Conservation (phyloP, 2,113 vertebrate genomes). For the Poecilia latipinna region DNA sequence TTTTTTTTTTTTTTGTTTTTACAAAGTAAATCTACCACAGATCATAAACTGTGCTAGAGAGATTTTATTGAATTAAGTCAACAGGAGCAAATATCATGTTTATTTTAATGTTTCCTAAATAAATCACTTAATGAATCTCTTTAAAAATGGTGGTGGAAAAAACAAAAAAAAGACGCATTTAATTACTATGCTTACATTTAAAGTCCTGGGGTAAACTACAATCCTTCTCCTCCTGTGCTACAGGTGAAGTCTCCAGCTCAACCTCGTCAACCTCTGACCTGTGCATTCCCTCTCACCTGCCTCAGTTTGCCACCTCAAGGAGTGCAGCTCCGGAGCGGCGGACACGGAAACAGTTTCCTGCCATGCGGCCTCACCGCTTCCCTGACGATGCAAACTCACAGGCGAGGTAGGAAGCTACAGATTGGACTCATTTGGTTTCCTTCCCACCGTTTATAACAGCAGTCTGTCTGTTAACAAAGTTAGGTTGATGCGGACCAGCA, state of each 20-base stretch:
- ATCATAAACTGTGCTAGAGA: no score
- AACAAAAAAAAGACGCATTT: no score
- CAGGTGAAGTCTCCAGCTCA: slow-evolving; percentile 83
- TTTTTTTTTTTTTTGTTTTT: no score
- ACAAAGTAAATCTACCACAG: no score
- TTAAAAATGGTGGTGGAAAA: neutral
- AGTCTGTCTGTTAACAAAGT: no score
- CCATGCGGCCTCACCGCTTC: slow-evolving; percentile 37
- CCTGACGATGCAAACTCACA: slow-evolving; percentile 45
- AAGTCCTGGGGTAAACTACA: slow-evolving; percentile 6
- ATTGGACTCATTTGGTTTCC: neutral
- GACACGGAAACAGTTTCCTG: slow-evolving; percentile 28
- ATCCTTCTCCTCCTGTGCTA: slow-evolving; percentile 37
- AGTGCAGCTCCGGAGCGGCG: slow-evolving; percentile 50
- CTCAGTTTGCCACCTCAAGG: slow-evolving; percentile 51
- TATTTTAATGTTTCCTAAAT: neutral
- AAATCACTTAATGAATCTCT: neutral
- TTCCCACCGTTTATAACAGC: neutral
- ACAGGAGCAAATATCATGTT: neutral
- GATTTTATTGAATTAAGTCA: no score
- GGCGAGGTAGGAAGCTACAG: slow-evolving; percentile 30
- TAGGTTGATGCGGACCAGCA: no score
- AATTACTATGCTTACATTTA: no score
- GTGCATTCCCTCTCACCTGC: slow-evolving; percentile 64
- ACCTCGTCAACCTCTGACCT: slow-evolving; percentile 51